These are phyloP conservation scores for Pluvialis apricaria DNA, from an alignment of 2,113 vertebrate species.

Conservation along the genomic window DNA sequence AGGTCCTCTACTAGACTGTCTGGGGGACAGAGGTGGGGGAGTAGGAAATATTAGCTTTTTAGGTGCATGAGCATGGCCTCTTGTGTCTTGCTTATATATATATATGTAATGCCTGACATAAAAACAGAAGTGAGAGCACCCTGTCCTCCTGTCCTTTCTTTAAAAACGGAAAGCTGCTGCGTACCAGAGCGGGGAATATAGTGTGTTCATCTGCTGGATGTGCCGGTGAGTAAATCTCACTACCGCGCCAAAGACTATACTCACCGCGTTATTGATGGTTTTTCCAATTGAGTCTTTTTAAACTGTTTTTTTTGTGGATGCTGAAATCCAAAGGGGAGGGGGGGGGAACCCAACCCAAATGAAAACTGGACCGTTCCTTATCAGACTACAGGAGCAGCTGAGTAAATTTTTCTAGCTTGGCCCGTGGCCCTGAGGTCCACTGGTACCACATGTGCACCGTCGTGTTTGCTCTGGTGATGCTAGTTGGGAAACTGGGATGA, in stretches of 20 bases:
- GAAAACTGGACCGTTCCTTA: background rate
- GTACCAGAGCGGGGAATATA: rapidly evolving
- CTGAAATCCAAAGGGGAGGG: background rate
- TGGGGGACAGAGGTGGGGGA: too few species aligned
- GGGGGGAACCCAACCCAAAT: rapidly evolving
- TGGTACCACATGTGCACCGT: rapidly evolving
- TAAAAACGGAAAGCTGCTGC: background rate
- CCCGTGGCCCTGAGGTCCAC: background rate
- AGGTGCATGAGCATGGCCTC: rapidly evolving
- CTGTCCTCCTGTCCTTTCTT: background rate
- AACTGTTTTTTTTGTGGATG: background rate
- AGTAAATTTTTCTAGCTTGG: background rate
- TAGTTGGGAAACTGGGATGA: background rate
- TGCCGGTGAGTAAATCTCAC: background rate
- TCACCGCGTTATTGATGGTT: rapidly evolving
- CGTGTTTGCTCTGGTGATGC: background rate
- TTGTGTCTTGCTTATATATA: background rate
- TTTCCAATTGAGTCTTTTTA: background rate
- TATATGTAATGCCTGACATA: rapidly evolving
- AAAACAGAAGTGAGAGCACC: background rate
- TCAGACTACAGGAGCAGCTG: background rate
- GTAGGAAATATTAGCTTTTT: background rate
- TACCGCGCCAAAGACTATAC: too few species aligned
- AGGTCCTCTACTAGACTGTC: rapidly evolving
- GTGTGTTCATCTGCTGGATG: background rate